These are phyloP conservation scores for Diadromus collaris DNA, from an alignment of 2,888 invertebrate species.

Conservation along the genomic window DNA sequence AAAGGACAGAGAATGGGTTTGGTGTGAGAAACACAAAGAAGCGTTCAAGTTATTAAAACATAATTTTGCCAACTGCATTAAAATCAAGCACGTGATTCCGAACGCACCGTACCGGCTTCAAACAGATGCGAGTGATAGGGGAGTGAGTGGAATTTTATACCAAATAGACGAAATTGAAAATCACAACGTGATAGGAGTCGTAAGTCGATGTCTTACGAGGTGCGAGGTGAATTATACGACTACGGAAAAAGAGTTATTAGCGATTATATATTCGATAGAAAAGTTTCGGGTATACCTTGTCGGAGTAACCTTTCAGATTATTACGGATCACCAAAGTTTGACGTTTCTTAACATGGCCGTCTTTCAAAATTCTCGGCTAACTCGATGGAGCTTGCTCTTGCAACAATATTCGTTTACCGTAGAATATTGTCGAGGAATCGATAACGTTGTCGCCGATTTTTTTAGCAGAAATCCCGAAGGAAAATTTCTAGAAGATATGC, in stretches of 20 bases:
- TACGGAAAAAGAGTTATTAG: slow-evolving; percentile 65
- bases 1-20: neutral
- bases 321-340: slow-evolving; percentile 67
- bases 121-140: slow-evolving; percentile 29
- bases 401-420: slow-evolving; percentile 64
- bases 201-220: slow-evolving; percentile 57
- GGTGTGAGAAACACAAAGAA: neutral
- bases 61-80: neutral
- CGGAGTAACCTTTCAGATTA: slow-evolving; percentile 58
- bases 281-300: slow-evolving; percentile 67
- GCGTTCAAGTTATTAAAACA: neutral
- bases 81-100: slow-evolving; percentile 1
- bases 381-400: slow-evolving; percentile 65
- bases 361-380: slow-evolving; percentile 62
- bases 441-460: too few relatives aligned
- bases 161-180: slow-evolving; percentile 26
- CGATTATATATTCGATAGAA: slow-evolving; percentile 61
- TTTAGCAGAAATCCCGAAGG: too few relatives aligned
- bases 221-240: slow-evolving; percentile 65
- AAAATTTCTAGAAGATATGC: neutral
- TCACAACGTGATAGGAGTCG: slow-evolving; percentile 57
- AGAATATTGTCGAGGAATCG: too few relatives aligned
- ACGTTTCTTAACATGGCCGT: slow-evolving; percentile 65
- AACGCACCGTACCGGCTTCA: too few relatives aligned
- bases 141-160: slow-evolving; percentile 60